Evolutionary conservation across 2,797 vertebrate genomes (phyloP), one percentile per base, ranked within the genome.

Genomic region (Hozukius guyotensis): DNA sequence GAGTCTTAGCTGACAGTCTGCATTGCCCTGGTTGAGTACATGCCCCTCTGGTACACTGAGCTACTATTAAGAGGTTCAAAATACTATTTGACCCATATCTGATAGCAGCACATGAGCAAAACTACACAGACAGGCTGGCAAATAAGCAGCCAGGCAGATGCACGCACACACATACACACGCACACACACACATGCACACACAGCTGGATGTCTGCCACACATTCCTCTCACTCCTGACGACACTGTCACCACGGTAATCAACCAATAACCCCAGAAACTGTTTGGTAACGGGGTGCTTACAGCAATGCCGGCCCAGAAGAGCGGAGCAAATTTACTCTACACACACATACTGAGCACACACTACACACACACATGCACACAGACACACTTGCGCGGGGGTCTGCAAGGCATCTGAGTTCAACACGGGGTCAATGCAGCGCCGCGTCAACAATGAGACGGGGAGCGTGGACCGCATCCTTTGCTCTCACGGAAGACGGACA

Each of bases 211-310:
- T 90, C 89, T 84, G 92, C 93, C 94, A 92, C 89, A 82, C 93
- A 95, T 94, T 95, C 93, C 93, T 8, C 87, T 92, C 89, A 86
- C 81, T 91, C 93, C 80, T 92, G 92, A 94, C 94, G 82, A 95
- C 94, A 83, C 87, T 82, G 92, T 96, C 94, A 90, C 93, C 93
- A 95, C 82, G 89, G 94, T 84, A 92, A 93, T 94, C 92, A 88
- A 87, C 93, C 92, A 86, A 93, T 93, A 94, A 93, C 94, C 93
- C 93, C 92, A 92, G 93, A 93, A 92, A 95, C 93, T 66, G 90
- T 93, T 94, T 89, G 90, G 92, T 92, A 92, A 95, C 91, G 42
- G 82, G 83, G 74, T 60, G 88, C 90, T 91, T 82, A 89, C 87
- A 87, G 89, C 84, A 90, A 92, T 89, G 84, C 75, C 36, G 53